Percentiles rank a stretch among this genome's conserved stretches.
Evolutionary conservation across 2,888 invertebrate species (phyloP).

Genomic region (Hedychridium roseum): DNA sequence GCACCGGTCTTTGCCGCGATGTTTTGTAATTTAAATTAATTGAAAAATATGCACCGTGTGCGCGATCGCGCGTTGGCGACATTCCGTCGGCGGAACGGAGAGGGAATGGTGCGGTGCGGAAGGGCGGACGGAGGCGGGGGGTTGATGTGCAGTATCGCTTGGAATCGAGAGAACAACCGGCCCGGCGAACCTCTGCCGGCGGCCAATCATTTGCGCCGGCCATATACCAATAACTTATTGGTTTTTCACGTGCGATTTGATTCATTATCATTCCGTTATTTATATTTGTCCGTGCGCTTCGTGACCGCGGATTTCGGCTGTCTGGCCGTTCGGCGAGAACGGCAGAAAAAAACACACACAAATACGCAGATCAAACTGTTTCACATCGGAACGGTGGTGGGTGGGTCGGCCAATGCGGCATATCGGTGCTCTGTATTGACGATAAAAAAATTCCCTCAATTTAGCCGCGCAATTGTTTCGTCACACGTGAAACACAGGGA

Average conservation of each 20-base stretch:
- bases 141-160: constrained; percentile 17
- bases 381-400: no score
- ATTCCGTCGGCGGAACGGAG: constrained; percentile 25
- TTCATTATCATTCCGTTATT: constrained; percentile 62
- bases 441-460: no score
- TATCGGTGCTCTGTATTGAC: no score
- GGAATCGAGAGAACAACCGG: constrained; percentile 24
- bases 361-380: no score
- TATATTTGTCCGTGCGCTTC: constrained; percentile 53
- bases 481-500: no score
- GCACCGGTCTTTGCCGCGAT: constrained; percentile 55
- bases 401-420: no score
- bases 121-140: not conserved
- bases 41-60: constrained; percentile 62
- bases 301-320: constrained; percentile 38
- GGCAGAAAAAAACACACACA: no score
- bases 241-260: constrained; percentile 61
- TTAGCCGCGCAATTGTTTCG: no score
- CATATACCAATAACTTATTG: constrained; percentile 60
- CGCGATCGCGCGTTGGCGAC: constrained; percentile 53
- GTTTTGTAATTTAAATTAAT: constrained; percentile 63
- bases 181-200: constrained; percentile 27
- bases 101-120: constrained; percentile 5
- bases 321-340: no score
- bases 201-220: constrained; percentile 58